Evolutionary conservation across 2,888 invertebrate species (phyloP), one percentile per base, ranked within the genome.

Genomic region (Caenorhabditis sp.): DNA sequence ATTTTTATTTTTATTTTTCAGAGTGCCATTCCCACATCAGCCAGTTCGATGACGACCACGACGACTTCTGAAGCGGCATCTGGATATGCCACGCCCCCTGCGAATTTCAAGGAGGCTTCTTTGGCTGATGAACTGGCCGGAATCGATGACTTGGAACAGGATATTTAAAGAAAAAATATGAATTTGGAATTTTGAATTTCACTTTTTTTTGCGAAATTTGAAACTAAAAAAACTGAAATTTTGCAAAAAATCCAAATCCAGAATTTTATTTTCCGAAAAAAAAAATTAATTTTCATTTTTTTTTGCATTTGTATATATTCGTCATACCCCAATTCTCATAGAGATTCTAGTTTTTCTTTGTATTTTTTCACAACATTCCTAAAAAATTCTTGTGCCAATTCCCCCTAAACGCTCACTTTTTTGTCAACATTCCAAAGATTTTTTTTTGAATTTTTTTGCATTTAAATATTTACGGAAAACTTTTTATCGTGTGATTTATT

Each of bases 71-170:
- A 58, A 37, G 68, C 64, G 11, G 51, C 72, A 28, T 67, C 69
- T 15, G 84, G 84, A 32, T 85, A 85, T 44, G 44, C 77, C 11
- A 85, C 85, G 13, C 85, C 85, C 0, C 85, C 83, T 11, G 80
- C 83, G n/a, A 85, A 85, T 32, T 80, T 85, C 70, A 65, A 58
- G 22, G 79, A 62, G 35, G 58, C 60, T 6, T 78, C 70, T 0
- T 32, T 78, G 51, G 69, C 69, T 32, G 78, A 78, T 62, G 78
- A 78, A 40, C 40, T 78, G 2, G 78, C 78, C 11, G 70, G 51
- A 22, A 65, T 70, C 9, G 78, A 76, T 9, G 55, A n/a, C 11
- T 18, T 4, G 5, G 18, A 18, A 18, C 18, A 18, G 55, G 51
- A 20, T 60, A 51, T 15, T n/a, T 35, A 28, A n/a, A 18, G 55